Evolutionary conservation across 2,888 invertebrate genomes (phyloP), one percentile per base, ranked within the genome.

Genomic region (Tupiocoris notatus): DNA sequence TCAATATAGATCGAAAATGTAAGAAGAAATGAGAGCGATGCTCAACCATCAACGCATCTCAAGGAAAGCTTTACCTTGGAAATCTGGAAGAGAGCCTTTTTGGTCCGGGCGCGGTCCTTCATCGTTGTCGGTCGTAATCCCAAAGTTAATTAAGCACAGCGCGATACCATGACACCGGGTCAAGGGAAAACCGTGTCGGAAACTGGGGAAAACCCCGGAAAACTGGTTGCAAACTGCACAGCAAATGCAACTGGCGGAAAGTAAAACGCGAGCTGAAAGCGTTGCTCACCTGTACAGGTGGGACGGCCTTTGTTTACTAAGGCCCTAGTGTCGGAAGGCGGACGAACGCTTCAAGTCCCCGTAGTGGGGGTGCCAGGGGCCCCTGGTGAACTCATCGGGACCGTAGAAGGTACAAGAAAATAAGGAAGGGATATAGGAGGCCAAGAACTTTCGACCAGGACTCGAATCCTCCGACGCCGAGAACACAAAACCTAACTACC

Each of bases 21-120:
- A n/a, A n/a, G n/a, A n/a, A n/a, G n/a, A n/a, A n/a, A n/a, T n/a
- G n/a, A n/a, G n/a, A n/a, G n/a, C n/a, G n/a, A n/a, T n/a, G n/a
- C n/a, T n/a, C n/a, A n/a, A n/a, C n/a, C n/a, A n/a, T n/a, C n/a
- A n/a, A n/a, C n/a, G n/a, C n/a, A n/a, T n/a, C n/a, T n/a, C n/a
- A n/a, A n/a, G n/a, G n/a, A n/a, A n/a, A n/a, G n/a, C n/a, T n/a
- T 81, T 79, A 92, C 92, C 91, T 91, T 91, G 74, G 91, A 90
- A 82, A 91, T 89, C 85, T 92, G 91, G 84, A 88, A 91, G 77
- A 92, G 87, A 80, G 92, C 91, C 79, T 81, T 81, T 78, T 80
- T 81, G 39, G 81, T 79, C 77, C 81, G 79, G 75, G 77, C 79
- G 78, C 79, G 80, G 76, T 80, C 86, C 84, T 89, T 89, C 81